These are phyloP conservation scores for Eupelmus urozonus DNA, from an alignment of 2,888 invertebrate species.

Conservation along the genomic window DNA sequence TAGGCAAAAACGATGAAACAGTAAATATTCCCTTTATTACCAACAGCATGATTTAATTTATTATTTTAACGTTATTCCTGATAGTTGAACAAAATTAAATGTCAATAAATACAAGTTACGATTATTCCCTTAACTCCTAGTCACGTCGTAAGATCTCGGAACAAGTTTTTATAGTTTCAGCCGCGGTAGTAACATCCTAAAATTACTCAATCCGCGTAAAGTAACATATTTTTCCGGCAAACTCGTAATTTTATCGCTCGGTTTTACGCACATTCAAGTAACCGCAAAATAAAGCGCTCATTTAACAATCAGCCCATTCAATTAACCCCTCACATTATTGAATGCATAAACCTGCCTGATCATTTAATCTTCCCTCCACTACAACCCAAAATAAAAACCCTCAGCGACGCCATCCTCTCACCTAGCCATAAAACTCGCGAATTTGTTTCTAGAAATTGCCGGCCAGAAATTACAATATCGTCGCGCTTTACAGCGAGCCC, in stretches of 20 bases:
- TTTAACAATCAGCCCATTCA: conserved; percentile 35
- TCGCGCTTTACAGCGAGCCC: conserved; percentile 3
- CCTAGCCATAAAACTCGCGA: conserved; percentile 27
- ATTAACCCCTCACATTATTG: conserved; percentile 41
- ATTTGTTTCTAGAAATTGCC: conserved; percentile 37
- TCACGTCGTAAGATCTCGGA: neutral
- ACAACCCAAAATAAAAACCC: neutral
- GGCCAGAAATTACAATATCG: conserved; percentile 41
- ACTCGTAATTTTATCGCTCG: neutral
- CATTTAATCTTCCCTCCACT: conserved; percentile 26
- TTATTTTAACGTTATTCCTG: neutral
- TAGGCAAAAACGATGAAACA: too few relatives aligned
- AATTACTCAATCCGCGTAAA: conserved; percentile 36
- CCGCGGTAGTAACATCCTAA: neutral
- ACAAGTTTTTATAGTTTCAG: neutral
- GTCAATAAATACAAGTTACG: neutral
- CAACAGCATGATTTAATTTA: too few relatives aligned
- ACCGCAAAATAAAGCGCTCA: conserved; percentile 35
- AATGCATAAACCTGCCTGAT: conserved; percentile 40
- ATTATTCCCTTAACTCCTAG: neutral
- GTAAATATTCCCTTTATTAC: too few relatives aligned
- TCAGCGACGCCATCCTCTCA: neutral
- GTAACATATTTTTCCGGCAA: neutral
- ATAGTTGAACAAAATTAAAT: neutral
- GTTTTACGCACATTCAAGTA: neutral